Percentiles rank a stretch among this genome's conserved stretches.
Evolutionary conservation across 2,888 invertebrate species (phyloP).

Genomic region (Apodemia duryi): DNA sequence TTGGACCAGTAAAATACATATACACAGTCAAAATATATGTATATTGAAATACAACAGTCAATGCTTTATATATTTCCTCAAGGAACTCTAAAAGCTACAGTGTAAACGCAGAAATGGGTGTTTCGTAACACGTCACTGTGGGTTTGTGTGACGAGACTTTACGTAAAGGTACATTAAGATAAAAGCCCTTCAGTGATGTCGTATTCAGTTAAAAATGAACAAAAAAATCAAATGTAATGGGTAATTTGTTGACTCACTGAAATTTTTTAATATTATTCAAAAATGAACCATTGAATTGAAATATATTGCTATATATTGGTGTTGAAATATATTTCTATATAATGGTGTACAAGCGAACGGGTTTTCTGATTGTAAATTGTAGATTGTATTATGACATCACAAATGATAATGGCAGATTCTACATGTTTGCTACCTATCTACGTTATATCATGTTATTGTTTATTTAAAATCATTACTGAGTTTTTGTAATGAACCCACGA

Average conservation of each 20-base stretch:
- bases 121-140: slow-evolving; percentile 13
- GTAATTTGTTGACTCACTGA: neutral
- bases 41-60: slow-evolving; percentile 20
- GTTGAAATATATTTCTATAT: no score
- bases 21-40: no score
- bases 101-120: slow-evolving; percentile 10
- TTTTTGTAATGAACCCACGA: no score
- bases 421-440: no score
- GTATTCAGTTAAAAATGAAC: slow-evolving; percentile 7
- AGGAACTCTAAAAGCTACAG: neutral
- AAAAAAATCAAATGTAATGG: neutral
- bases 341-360: neutral
- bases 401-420: no score
- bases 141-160: slow-evolving; percentile 13
- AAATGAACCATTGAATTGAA: neutral
- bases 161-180: slow-evolving; percentile 15
- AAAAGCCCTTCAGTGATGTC: slow-evolving; percentile 9
- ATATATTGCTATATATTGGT: no score
- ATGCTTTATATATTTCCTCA: neutral
- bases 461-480: no score
- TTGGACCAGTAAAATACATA: no score
- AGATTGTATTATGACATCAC: no score
- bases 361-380: neutral
- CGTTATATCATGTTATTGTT: no score
- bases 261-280: neutral